A percentile compares a stretch with the other conserved stretches of the same genome.
Conservation (phyloP, 1,140 invertebrate species). For the Drosophila biarmipes region DNA sequence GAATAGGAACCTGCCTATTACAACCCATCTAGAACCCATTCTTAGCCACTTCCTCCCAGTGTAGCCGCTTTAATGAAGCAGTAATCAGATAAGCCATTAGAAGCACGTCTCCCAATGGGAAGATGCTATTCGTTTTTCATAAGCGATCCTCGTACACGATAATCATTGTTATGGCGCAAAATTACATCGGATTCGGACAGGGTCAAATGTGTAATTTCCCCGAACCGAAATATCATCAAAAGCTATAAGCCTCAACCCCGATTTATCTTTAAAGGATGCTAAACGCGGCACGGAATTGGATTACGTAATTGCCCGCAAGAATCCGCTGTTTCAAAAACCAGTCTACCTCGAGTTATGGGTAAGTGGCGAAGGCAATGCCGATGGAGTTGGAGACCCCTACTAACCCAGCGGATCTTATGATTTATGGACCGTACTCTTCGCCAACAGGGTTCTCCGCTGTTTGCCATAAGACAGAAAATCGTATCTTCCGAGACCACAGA, state of each 20-base stretch:
- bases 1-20: neutral
- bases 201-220: conserved; percentile 45
- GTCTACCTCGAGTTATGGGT: conserved; percentile 91
- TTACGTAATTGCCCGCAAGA: conserved; percentile 91
- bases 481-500: conserved; percentile 90
- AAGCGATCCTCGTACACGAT: conserved; percentile 47
- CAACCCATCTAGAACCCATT: neutral
- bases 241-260: conserved; percentile 25
- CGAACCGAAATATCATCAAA: conserved; percentile 26
- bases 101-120: conserved; percentile 41
- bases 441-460: conserved; percentile 87
- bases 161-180: conserved; percentile 48
- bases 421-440: conserved; percentile 6
- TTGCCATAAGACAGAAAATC: conserved; percentile 91
- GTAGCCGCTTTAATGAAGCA: conserved; percentile 34
- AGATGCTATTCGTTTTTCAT: conserved; percentile 46
- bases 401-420: conserved; percentile 16
- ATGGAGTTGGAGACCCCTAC: neutral
- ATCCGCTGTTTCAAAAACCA: conserved; percentile 90
- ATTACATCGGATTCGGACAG: conserved; percentile 41
- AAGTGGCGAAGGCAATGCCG: conserved; percentile 33
- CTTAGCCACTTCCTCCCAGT: neutral
- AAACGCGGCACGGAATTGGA: conserved; percentile 92
- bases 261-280: conserved; percentile 87
- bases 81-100: conserved; percentile 50